These are phyloP conservation scores for Eufriesea mexicana DNA, from an alignment of 1,140 invertebrate genomes.

Conservation along the genomic window DNA sequence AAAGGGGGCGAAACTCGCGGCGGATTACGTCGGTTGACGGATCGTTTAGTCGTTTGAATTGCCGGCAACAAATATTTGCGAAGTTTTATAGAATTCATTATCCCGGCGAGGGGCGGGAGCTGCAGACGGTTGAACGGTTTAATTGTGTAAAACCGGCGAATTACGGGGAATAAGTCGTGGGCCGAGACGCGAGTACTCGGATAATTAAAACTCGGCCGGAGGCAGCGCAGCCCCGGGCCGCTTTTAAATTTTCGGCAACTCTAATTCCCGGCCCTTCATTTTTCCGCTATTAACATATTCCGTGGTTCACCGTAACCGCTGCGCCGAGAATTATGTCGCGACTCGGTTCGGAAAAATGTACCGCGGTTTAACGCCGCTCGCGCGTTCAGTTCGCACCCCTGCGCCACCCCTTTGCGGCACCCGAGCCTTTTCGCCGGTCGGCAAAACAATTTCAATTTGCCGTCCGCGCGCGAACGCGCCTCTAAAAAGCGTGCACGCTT, in stretches of 20 bases:
- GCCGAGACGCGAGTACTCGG: constrained; percentile 3
- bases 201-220: constrained; percentile 28
- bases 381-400: not conserved
- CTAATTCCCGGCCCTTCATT: constrained; percentile 33
- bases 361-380: not conserved
- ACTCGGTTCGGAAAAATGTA: constrained; percentile 25
- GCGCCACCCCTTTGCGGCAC: not conserved
- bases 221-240: not conserved
- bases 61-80: constrained; percentile 32
- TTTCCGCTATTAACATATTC: constrained; percentile 43
- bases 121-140: constrained; percentile 7
- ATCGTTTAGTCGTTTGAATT: constrained; percentile 34
- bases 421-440: not conserved
- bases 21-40: constrained; percentile 14
- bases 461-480: not conserved
- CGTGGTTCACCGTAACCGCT: constrained; percentile 15
- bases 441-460: constrained; percentile 50
- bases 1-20: not conserved
- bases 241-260: constrained; percentile 48
- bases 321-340: not conserved
- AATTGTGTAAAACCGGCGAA: constrained; percentile 29
- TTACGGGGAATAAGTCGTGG: constrained; percentile 25
- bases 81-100: constrained; percentile 63
- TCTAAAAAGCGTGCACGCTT: constrained; percentile 45
- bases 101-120: not conserved